These are phyloP conservation scores for Onychostruthus taczanowskii DNA, from an alignment of 2,113 vertebrate species.

Conservation along the genomic window DNA sequence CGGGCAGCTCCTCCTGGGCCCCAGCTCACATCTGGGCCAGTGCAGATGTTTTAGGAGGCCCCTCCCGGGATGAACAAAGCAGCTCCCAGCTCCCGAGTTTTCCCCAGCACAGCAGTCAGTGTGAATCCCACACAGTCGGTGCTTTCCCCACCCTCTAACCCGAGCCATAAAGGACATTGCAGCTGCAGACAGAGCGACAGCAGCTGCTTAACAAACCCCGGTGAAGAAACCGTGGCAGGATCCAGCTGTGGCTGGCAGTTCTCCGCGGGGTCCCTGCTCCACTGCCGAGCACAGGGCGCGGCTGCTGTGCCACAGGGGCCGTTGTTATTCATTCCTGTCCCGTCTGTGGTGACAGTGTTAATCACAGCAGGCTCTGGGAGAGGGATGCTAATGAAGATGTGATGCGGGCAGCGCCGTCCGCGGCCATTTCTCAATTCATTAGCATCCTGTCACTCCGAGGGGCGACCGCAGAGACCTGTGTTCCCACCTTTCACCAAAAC, in stretches of 20 bases:
- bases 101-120: neutral
- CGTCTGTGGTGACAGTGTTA: slow-evolving; percentile 58
- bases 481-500: slow-evolving; percentile 48
- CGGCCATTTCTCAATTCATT: slow-evolving; percentile 57
- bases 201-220: neutral
- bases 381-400: slow-evolving; percentile 72
- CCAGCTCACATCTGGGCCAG: neutral
- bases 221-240: neutral
- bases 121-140: no score
- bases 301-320: neutral
- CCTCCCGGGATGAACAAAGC: accelerated
- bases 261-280: neutral
- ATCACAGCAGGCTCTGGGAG: slow-evolving; percentile 59
- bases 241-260: neutral
- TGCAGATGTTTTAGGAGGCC: accelerated
- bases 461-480: neutral
- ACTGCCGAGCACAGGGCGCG: neutral
- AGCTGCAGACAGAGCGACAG: neutral
- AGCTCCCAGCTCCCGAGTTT: neutral
- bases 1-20: neutral
- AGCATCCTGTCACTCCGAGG: slow-evolving; percentile 33
- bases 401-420: slow-evolving; percentile 17
- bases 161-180: neutral
- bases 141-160: neutral
- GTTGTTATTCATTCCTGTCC: slow-evolving; percentile 65